Evolutionary conservation across 2,888 invertebrate species (phyloP).

Genomic region (Dolichopus griseipennis): DNA sequence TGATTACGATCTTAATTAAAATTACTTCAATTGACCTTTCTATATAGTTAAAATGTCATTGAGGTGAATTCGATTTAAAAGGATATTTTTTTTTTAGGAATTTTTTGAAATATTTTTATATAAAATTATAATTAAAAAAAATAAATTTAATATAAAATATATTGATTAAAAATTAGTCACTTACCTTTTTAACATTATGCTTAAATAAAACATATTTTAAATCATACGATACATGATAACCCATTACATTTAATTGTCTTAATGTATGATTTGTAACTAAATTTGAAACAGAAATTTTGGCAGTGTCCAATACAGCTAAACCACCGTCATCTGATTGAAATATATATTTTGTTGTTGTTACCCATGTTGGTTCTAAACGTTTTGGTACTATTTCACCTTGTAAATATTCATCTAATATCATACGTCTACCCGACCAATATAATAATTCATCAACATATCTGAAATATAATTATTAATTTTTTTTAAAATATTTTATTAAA

Average conservation of each 20-base stretch:
- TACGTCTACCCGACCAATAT: conserved; percentile 79
- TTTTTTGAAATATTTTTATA: background rate
- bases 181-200: conserved; percentile 82
- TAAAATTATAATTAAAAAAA: background rate
- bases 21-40: no score
- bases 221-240: conserved; percentile 78
- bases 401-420: conserved; percentile 76
- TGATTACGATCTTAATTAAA: no score
- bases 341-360: conserved; percentile 71
- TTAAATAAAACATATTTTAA: conserved; percentile 79
- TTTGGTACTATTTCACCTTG: conserved; percentile 66
- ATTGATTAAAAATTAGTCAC: conserved; percentile 31
- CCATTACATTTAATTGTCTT: conserved; percentile 78
- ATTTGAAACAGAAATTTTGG: conserved; percentile 66
- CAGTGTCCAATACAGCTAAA: conserved; percentile 67
- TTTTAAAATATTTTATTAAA: no score
- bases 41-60: no score
- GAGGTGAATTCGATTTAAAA: no score
- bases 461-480: no score
- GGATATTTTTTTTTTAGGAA: no score
- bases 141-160: background rate
- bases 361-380: conserved; percentile 71
- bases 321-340: conserved; percentile 82
- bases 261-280: conserved; percentile 81
- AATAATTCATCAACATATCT: conserved; percentile 81